phyloP scores from a whole-genome alignment of 2,113 vertebrate genomes.

The Holacanthus passer region DNA sequence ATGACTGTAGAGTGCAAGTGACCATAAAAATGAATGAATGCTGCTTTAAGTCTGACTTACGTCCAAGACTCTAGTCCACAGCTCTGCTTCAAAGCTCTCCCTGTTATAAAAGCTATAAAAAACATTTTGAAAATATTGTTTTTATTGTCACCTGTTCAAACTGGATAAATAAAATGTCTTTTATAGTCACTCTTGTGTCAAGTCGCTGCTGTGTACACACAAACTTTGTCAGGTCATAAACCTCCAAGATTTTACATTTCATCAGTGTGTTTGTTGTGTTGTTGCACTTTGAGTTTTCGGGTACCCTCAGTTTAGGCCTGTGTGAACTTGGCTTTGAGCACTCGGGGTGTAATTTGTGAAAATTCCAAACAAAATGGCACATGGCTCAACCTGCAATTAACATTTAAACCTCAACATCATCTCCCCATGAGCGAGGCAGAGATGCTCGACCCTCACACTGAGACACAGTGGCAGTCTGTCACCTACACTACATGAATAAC shows the following conservation, averaged over 20 bases:
- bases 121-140: neutral
- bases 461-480: neutral
- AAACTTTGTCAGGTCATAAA: neutral
- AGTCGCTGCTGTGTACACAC: neutral
- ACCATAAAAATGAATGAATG: neutral
- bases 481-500: neutral
- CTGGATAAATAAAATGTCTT: neutral
- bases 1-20: neutral
- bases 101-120: neutral
- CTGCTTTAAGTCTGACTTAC: neutral
- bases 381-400: conserved; percentile 54
- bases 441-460: neutral
- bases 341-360: conserved; percentile 61
- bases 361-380: conserved; percentile 68
- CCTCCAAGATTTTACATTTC: neutral
- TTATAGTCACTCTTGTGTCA: neutral
- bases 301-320: conserved; percentile 32
- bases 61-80: neutral
- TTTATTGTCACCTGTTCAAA: neutral
- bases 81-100: neutral
- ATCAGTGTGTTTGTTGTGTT: conserved; percentile 24
- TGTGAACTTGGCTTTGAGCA: conserved; percentile 61
- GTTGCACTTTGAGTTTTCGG: neutral
- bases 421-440: neutral
- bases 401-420: conserved; percentile 27